phyloP scores from a whole-genome alignment of 2,888 invertebrate species.

The Microctonus aethiopoides region DNA sequence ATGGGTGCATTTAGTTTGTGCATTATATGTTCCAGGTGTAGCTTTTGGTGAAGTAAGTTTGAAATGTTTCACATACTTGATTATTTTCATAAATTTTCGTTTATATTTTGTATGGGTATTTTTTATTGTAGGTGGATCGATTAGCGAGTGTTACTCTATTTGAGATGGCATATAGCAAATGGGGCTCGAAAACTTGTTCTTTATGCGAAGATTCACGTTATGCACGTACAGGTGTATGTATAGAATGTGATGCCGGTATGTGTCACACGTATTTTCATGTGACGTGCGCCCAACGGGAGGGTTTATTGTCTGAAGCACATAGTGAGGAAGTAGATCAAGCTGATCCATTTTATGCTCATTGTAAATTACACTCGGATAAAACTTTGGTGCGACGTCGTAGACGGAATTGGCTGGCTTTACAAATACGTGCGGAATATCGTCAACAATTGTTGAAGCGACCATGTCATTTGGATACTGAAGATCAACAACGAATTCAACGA shows the following conservation, averaged over 20 bases:
- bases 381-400: slow-evolving; percentile 82
- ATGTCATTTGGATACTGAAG: slow-evolving; percentile 74
- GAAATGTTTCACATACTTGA: not conserved
- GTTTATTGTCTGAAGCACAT: slow-evolving; percentile 91
- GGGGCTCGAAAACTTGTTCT: slow-evolving; percentile 93
- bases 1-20: slow-evolving; percentile 99
- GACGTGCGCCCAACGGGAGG: slow-evolving; percentile 95
- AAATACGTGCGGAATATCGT: slow-evolving; percentile 81
- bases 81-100: not conserved
- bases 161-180: slow-evolving; percentile 97
- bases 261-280: slow-evolving; percentile 98
- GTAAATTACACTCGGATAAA: slow-evolving; percentile 94
- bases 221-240: slow-evolving; percentile 93
- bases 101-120: slow-evolving; percentile 7
- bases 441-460: slow-evolving; percentile 71
- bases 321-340: slow-evolving; percentile 91
- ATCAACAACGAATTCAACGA: slow-evolving; percentile 80
- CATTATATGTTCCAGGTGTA: slow-evolving; percentile 96
- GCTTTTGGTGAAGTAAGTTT: slow-evolving; percentile 89
- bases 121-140: slow-evolving; percentile 75
- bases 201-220: slow-evolving; percentile 89
- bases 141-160: slow-evolving; percentile 93
- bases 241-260: slow-evolving; percentile 98
- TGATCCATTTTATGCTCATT: slow-evolving; percentile 97
- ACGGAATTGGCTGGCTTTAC: slow-evolving; percentile 87